A percentile compares a stretch with the other conserved stretches of the same genome.
Conservation (phyloP, 2,797 vertebrate genomes). For the Aotus griseimembra region DNA sequence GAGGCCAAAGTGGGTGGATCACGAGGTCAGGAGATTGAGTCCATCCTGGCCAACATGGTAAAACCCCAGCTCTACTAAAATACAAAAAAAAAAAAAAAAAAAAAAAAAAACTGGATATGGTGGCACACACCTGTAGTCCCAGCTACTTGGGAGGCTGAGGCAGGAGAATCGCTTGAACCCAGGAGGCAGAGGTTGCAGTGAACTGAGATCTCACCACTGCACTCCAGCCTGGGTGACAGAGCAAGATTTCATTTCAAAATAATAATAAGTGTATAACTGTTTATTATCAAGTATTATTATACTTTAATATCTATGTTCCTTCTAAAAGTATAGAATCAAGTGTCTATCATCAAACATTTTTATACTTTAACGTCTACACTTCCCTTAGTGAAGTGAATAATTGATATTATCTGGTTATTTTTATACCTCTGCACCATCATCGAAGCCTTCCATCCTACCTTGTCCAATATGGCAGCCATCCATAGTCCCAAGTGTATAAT, state of each 20-base stretch:
- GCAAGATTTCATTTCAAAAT: background rate
- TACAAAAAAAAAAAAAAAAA: background rate
- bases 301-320: background rate
- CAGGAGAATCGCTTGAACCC: background rate
- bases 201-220: rapidly evolving
- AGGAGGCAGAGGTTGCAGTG: background rate
- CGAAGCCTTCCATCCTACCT: background rate
- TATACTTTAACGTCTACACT: background rate
- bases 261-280: background rate
- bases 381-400: background rate
- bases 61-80: background rate
- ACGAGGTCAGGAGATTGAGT: background rate
- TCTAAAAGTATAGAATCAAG: background rate
- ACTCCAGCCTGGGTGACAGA: background rate
- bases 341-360: background rate
- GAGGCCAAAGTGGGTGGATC: background rate
- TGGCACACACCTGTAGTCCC: background rate
- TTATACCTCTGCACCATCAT: background rate
- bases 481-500: background rate
- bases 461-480: background rate
- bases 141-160: background rate
- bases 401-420: background rate
- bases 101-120: background rate
- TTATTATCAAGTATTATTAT: background rate
- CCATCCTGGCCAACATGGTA: background rate